Conservation (phyloP, 2,888 invertebrate species). For the Epinotia nisella region DNA sequence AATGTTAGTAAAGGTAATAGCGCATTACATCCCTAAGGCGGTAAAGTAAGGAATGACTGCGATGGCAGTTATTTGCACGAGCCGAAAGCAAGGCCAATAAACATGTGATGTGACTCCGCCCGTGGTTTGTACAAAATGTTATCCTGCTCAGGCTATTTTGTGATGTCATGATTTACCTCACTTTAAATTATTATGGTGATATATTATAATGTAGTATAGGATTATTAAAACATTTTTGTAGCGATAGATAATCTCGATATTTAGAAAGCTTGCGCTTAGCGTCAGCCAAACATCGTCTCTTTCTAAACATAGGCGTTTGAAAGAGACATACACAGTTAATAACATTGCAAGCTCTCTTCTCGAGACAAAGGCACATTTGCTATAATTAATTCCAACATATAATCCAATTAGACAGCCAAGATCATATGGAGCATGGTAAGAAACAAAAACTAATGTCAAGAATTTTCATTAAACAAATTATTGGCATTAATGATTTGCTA, state of each 20-base stretch:
- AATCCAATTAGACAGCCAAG: constrained; percentile 8
- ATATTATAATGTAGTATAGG: too few relatives aligned
- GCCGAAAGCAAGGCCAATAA: background rate
- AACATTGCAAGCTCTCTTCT: background rate
- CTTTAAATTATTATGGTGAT: too few relatives aligned
- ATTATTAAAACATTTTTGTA: too few relatives aligned
- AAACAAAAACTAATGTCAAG: constrained; percentile 16
- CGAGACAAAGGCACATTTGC: constrained; percentile 12
- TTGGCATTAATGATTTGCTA: constrained; percentile 30
- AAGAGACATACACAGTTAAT: background rate
- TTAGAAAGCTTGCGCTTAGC: too few relatives aligned
- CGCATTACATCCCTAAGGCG: too few relatives aligned
- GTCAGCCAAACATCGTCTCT: background rate
- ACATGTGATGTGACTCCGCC: background rate
- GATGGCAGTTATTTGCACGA: background rate
- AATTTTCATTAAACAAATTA: constrained; percentile 12
- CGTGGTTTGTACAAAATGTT: too few relatives aligned
- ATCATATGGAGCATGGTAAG: constrained; percentile 34
- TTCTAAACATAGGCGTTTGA: background rate
- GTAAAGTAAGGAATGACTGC: background rate
- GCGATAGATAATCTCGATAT: too few relatives aligned
- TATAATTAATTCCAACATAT: background rate
- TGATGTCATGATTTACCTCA: too few relatives aligned
- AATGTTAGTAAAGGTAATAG: background rate
- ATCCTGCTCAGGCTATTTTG: too few relatives aligned